Evolutionary conservation across 2,888 invertebrate species (phyloP), one percentile per base, ranked within the genome.

Genomic region (Drosophila quinaria): DNA sequence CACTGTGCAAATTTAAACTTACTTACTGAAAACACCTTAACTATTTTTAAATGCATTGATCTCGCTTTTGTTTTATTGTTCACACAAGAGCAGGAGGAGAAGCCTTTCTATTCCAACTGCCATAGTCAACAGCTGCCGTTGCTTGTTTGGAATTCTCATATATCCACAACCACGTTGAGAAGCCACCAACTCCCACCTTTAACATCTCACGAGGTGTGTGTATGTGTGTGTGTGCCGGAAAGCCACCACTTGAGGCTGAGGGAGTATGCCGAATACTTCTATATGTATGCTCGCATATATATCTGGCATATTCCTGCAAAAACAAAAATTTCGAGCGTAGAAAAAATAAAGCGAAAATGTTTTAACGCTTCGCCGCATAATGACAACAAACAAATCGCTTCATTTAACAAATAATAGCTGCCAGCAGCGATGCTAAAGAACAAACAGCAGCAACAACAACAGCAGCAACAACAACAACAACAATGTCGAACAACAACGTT

Each of bases 391-490:
- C 86, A 87, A 90, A 81, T 85, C 89, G 91, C 91, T 90, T 91
- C 91, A 91, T 91, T 91, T 90, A 91, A 89, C 90, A 90, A 89
- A 91, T 90, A 90, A 91, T 90, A 89, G 87, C 91, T 90, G 89
- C 72, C 79, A 89, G 90, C 84, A 67, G 67, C 68, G 59, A 62
- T 77, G 74, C 74, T 67, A 71, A 76, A 83, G 78, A 80, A 60
- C 74, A 77, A 75, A 72, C 69, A 75, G 60, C 70, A 67, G 17
- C 50, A 71, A 44, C 31, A 63, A 11, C 54, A 56, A 5, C 50
- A 60, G 59, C 39, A 59, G 8, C 19, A 65, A 42, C 51, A 74
- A 59, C 22, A 22, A 3, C 51, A 72, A 51, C 35, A 63, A 60
- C 17, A 19, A 22, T 19, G 37, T n/a, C 37, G 37, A 63, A 59